Evolutionary conservation across 2,888 invertebrate genomes (phyloP).

Genomic region (Yponomeuta malinellus): DNA sequence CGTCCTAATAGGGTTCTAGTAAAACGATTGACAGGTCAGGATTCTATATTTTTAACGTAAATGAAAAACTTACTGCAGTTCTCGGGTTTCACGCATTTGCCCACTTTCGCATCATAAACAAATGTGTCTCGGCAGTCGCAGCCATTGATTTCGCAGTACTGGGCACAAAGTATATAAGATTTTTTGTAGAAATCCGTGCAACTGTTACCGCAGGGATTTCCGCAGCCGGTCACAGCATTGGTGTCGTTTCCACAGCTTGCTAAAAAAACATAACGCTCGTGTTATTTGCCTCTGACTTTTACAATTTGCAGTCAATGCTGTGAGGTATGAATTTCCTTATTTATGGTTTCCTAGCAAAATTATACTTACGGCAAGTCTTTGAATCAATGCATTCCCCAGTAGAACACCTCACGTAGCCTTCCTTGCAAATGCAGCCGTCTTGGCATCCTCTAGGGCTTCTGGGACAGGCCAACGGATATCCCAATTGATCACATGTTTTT

Average conservation of each 20-base stretch:
- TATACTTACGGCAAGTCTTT: slow-evolving; percentile 17
- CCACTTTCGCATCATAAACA: slow-evolving; percentile 17
- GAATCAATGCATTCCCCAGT: slow-evolving; percentile 15
- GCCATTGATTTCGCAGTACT: neutral
- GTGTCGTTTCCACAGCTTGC: slow-evolving; percentile 17
- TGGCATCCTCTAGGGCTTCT: slow-evolving; percentile 10
- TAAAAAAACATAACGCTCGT: neutral
- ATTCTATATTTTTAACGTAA: neutral
- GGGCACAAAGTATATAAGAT: neutral
- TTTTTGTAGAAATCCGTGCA: neutral
- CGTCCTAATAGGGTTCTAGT: neutral
- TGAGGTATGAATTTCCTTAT: no score
- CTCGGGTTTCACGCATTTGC: slow-evolving; percentile 19
- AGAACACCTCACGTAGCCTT: slow-evolving; percentile 17
- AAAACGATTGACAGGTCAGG: neutral
- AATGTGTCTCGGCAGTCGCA: slow-evolving; percentile 18
- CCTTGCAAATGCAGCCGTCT: slow-evolving; percentile 19
- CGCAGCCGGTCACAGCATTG: slow-evolving; percentile 18
- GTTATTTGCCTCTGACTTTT: no score
- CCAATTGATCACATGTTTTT: slow-evolving; percentile 18
- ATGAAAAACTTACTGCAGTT: slow-evolving; percentile 20
- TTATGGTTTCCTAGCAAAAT: no score
- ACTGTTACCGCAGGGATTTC: slow-evolving; percentile 11
- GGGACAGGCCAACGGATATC: slow-evolving; percentile 15
- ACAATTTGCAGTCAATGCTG: no score